phyloP scores from a whole-genome alignment of 2,113 vertebrate genomes.

The Takifugu flavidus region DNA sequence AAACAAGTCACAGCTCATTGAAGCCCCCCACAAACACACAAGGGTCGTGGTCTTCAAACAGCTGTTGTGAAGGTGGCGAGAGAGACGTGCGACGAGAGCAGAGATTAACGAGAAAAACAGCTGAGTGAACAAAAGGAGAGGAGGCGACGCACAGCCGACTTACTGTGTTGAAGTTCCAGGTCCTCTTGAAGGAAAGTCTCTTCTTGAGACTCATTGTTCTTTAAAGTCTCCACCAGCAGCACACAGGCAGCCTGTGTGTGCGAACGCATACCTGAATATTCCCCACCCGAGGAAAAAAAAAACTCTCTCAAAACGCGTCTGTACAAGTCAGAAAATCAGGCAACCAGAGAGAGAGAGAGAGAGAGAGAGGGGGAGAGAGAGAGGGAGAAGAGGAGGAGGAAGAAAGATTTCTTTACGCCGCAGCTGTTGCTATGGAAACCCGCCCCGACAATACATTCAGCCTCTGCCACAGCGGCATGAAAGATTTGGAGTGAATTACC shows the following conservation, averaged over 20 bases:
- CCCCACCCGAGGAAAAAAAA: slow-evolving; percentile 68
- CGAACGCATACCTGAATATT: slow-evolving; percentile 71
- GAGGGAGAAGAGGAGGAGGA: not conserved
- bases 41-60: slow-evolving; percentile 47
- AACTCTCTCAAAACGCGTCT: slow-evolving; percentile 72
- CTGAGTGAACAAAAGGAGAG: slow-evolving; percentile 64
- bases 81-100: slow-evolving; percentile 39
- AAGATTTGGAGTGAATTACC: slow-evolving; percentile 54
- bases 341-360: slow-evolving; percentile 35
- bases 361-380: slow-evolving; percentile 16
- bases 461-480: slow-evolving; percentile 55
- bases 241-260: slow-evolving; percentile 48
- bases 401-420: slow-evolving; percentile 47
- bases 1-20: slow-evolving; percentile 25
- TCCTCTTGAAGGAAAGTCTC: slow-evolving; percentile 76
- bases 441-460: slow-evolving; percentile 55
- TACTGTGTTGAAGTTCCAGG: slow-evolving; percentile 65
- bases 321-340: slow-evolving; percentile 72
- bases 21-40: slow-evolving; percentile 35
- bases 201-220: slow-evolving; percentile 76
- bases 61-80: slow-evolving; percentile 52
- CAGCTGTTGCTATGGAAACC: slow-evolving; percentile 63
- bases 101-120: slow-evolving; percentile 69
- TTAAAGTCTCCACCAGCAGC: slow-evolving; percentile 50
- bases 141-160: slow-evolving; percentile 59